Evolutionary conservation across 2,888 invertebrate genomes (phyloP), one percentile per base, ranked within the genome.

Genomic region (Hofmannophila pseudospretella): DNA sequence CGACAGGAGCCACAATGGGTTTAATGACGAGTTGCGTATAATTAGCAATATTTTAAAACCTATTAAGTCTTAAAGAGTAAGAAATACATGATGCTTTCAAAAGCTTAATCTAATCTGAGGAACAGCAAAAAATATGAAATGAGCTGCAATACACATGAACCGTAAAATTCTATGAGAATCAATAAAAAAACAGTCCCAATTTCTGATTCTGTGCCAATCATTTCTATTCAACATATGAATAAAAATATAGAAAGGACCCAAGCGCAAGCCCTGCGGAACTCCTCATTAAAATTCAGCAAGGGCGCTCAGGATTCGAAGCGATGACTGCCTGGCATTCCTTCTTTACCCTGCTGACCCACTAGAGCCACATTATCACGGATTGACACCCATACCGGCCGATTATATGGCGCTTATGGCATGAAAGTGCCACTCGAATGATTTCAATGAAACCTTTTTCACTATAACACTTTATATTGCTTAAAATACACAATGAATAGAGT

Each of bases 261-360:
- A 32, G 12, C 36, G 10, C 26, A 48, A 49, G 36, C 53, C 53
- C 50, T 51, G 49, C 10, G 48, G 49, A 31, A 63, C 49, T 42
- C 55, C 63, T 69, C 56, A 75, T 77, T 78, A 48, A 45, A 54
- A 78, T 78, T 67, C 77, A 57, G 26, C 23, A 22, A 41, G 49
- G 41, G 43, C 40, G 34, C 58, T 46, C 67, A 72, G 74, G 71
- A 75, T 67, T 60, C 58, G 51, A 36, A 12, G 40, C 43, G 46
- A 46, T 49, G 47, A 42, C 39, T 46, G 57, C 49, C 49, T 54
- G 49, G 54, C 67, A 67, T 67, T 59, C 68, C 67, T 61, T 52
- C 49, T 46, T 44, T 70, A 75, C 66, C 73, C 75, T 60, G 52
- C 46, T 80, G 65, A 80, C 81, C 79, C 55, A 79, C 71, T 67